These are phyloP conservation scores for Asarcornis scutulata DNA, from an alignment of 2,113 vertebrate genomes.

Conservation along the genomic window DNA sequence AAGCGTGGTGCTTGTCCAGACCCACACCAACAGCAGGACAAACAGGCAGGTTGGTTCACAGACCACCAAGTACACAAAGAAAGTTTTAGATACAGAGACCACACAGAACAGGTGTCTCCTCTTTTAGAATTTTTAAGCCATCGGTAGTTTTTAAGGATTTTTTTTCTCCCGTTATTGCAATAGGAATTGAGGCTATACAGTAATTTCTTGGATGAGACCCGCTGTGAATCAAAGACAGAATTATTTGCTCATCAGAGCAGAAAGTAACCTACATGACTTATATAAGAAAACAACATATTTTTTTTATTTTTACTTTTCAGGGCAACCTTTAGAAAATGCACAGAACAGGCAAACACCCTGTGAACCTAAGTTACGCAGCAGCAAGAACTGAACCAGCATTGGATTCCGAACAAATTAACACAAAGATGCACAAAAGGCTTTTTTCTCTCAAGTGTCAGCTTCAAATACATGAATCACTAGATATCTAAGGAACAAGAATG, in stretches of 20 bases:
- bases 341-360: fast-evolving
- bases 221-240: neutral
- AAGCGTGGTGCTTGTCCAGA: fast-evolving
- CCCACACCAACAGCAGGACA: fast-evolving
- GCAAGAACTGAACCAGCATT: neutral
- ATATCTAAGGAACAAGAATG: neutral
- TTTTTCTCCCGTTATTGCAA: neutral
- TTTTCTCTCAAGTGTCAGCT: neutral
- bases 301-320: neutral
- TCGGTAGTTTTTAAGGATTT: neutral
- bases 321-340: neutral
- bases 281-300: neutral
- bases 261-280: neutral
- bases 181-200: neutral
- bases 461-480: fast-evolving
- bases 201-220: neutral
- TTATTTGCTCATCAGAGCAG: neutral
- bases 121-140: neutral
- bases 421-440: neutral
- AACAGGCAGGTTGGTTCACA: fast-evolving
- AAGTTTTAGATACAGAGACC: fast-evolving
- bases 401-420: neutral
- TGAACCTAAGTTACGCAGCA: fast-evolving
- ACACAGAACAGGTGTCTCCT: neutral
- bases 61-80: neutral